Base-by-base conservation (phyloP, 2,113 vertebrate species). In the Callochromis pleurospilus region DNA sequence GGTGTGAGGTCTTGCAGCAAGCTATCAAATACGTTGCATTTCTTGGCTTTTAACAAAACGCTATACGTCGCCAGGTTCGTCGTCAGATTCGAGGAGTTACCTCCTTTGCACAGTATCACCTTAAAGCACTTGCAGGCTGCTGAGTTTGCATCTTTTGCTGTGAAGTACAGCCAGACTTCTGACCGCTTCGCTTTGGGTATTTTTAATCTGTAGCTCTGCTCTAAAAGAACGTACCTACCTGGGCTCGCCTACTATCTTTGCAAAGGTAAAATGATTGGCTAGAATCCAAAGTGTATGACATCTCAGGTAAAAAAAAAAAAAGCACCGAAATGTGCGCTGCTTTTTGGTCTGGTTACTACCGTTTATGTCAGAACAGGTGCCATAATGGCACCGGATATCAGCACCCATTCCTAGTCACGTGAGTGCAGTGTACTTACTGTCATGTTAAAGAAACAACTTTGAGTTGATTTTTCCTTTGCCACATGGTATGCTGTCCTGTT, bases 41-140 rank as follows among this genome's bases (percentile, higher is more conserved):
- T 53, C 19, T 53, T 0, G 19, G 49, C 49, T 53, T n/a, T 53
- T 53, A 53, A 53, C 1, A 53, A 53, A n/a, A 51, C 0, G 17
- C 49, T n/a, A 53, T 53, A 0, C 5, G 4, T 53, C 2, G 1
- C 51, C 19, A 53, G 51, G 9, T 53, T 1, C 0, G 0, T 51
- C 19, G 0, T 10, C 49, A 53, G 9, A 53, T n/a, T 53, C 0
- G 1, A 53, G 49, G 49, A 1, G 0, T 53, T 53, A 53, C 19
- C 19, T 53, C 19, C 19, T 53, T n/a, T 53, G 19, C 19, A n/a
- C 9, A 53, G 51, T 53, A 53, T 53, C 19, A 53, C 3, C 19
- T n/a, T 53, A 53, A 53, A 53, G 49, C 19, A 53, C 9, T 53
- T 53, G 9, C 19, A 11, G 9, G 51, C 51, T 21, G 51, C 51